phyloP scores from a whole-genome alignment of 1,140 invertebrate genomes.

The Bombus superbus region DNA sequence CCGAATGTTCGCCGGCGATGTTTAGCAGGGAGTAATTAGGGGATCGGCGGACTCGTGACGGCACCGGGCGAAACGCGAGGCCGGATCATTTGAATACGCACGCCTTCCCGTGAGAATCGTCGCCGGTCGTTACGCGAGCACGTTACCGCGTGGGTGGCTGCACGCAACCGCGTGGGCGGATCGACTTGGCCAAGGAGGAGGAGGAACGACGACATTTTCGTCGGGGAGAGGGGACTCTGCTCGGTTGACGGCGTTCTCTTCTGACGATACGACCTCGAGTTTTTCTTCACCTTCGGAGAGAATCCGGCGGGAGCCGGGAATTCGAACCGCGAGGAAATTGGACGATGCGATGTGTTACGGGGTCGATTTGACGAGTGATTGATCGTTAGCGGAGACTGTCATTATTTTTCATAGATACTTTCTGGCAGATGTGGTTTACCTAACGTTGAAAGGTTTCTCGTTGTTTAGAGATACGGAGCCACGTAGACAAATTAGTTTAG shows the following conservation, averaged over 20 bases:
- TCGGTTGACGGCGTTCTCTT: conserved; percentile 5
- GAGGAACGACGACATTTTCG: conserved; percentile 35
- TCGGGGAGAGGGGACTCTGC: conserved; percentile 7
- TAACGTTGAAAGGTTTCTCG: too few relatives aligned
- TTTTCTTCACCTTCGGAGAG: conserved; percentile 3
- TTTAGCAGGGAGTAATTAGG: conserved; percentile 53
- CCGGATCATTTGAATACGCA: conserved; percentile 55
- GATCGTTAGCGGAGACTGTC: background rate
- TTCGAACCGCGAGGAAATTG: too few relatives aligned
- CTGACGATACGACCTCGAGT: conserved; percentile 7
- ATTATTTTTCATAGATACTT: background rate
- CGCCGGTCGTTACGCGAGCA: conserved; percentile 49
- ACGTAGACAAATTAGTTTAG: too few relatives aligned
- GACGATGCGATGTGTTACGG: background rate
- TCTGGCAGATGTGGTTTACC: too few relatives aligned
- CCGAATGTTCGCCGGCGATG: conserved; percentile 3
- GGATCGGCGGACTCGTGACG: conserved; percentile 2
- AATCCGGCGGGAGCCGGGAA: background rate
- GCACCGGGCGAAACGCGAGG: background rate
- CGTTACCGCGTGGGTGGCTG: conserved; percentile 65
- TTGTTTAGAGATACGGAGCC: too few relatives aligned
- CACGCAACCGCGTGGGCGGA: conserved; percentile 62
- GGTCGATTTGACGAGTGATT: background rate
- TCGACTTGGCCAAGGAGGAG: conserved; percentile 18
- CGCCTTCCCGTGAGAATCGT: conserved; percentile 66